Conservation (phyloP, 2,797 vertebrate species). For the Acridotheres tristis region DNA sequence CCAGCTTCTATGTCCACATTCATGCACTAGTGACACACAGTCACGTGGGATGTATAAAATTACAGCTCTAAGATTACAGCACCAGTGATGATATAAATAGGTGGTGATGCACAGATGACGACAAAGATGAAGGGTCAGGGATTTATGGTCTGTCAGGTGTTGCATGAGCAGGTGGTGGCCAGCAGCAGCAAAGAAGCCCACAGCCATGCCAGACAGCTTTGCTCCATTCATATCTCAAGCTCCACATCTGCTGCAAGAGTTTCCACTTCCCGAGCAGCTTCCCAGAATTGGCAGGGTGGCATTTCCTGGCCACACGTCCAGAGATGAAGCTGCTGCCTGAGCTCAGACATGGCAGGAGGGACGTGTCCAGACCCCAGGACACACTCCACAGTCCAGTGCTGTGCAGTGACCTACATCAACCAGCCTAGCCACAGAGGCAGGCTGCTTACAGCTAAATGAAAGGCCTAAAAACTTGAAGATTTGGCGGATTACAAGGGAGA, state of each 20-base stretch:
- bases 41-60: not conserved
- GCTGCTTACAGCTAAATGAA: conserved; percentile 41
- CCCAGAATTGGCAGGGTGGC: not conserved
- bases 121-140: not conserved
- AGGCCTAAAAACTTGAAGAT: conserved; percentile 56
- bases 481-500: conserved; percentile 49
- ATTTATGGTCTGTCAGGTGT: not conserved
- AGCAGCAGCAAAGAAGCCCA: not conserved
- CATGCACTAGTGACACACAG: not conserved
- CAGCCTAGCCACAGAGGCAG: not conserved
- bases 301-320: not conserved
- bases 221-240: not conserved
- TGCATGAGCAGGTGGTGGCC: not conserved
- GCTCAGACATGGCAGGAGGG: not conserved
- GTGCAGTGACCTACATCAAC: conserved; percentile 25
- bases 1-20: not conserved
- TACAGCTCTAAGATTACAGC: not conserved
- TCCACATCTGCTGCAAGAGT: not conserved
- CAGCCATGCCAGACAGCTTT: not conserved
- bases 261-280: conserved; percentile 10
- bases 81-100: conserved; percentile 1
- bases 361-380: accelerated
- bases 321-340: not conserved
- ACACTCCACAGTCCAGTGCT: not conserved
- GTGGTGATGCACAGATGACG: not conserved